Evolutionary conservation across 2,888 invertebrate genomes (phyloP).

Genomic region (Chromoteleia sp.): DNA sequence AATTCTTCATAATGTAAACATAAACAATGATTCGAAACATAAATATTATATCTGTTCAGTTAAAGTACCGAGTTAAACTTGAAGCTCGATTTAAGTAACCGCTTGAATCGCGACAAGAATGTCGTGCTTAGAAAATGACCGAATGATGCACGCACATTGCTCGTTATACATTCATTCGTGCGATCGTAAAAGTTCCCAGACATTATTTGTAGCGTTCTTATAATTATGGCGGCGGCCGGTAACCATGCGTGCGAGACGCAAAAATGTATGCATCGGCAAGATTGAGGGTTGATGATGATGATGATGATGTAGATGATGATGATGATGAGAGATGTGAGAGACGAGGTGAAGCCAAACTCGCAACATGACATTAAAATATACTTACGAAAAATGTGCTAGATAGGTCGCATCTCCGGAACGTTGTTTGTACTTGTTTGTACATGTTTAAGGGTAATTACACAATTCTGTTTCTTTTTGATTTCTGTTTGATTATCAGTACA

Average conservation of each 20-base stretch:
- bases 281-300: slow-evolving; percentile 50
- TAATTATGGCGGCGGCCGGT: slow-evolving; percentile 40
- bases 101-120: slow-evolving; percentile 9
- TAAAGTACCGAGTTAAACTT: slow-evolving; percentile 7
- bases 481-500: slow-evolving; percentile 11
- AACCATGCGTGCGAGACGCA: slow-evolving; percentile 46
- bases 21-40: too few relatives aligned
- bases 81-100: slow-evolving; percentile 4
- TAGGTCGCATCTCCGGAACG: slow-evolving; percentile 14
- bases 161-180: slow-evolving; percentile 59
- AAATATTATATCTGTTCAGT: too few relatives aligned
- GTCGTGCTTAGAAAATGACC: slow-evolving; percentile 49
- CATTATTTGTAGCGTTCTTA: slow-evolving; percentile 60
- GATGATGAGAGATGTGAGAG: slow-evolving; percentile 4
- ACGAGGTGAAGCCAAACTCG: slow-evolving; percentile 10
- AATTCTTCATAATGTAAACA: too few relatives aligned
- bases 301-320: slow-evolving; percentile 33
- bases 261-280: slow-evolving; percentile 45
- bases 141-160: slow-evolving; percentile 57
- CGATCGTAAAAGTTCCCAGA: slow-evolving; percentile 50
- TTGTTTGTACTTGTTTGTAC: slow-evolving; percentile 34
- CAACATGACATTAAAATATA: slow-evolving; percentile 50
- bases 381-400: slow-evolving; percentile 45
- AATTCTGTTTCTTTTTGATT: background rate
- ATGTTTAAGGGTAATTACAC: slow-evolving; percentile 26